Percentiles rank a stretch among this genome's conserved stretches.
Evolutionary conservation across 2,797 vertebrate genomes (phyloP).

Genomic region (Thamnophis elegans): DNA sequence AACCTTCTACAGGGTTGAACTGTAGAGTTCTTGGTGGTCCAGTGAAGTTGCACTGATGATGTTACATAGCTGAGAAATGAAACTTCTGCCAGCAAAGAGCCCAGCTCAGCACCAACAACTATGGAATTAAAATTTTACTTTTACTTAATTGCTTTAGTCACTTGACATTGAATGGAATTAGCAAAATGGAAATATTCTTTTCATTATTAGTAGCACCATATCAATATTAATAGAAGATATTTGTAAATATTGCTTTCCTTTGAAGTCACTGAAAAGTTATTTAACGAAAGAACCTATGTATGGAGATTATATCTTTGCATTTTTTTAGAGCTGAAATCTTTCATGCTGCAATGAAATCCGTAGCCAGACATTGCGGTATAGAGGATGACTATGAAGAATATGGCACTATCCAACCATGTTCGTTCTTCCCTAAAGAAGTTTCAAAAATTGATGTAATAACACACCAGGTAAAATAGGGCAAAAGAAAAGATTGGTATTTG

Average conservation of each 20-base stretch:
- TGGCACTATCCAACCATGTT: slow-evolving; percentile 59
- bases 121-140: not conserved
- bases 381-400: slow-evolving; percentile 71
- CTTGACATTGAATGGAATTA: rapidly evolving
- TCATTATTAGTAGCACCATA: not conserved
- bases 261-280: not conserved
- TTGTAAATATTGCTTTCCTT: not conserved
- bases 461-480: slow-evolving; percentile 67
- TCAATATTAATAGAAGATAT: slow-evolving; percentile 15
- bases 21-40: not conserved
- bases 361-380: slow-evolving; percentile 63
- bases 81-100: not conserved
- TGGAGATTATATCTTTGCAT: slow-evolving; percentile 13
- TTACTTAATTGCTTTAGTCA: not conserved
- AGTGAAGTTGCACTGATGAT: not conserved
- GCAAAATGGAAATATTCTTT: not conserved
- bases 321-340: slow-evolving; percentile 70
- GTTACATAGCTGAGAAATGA: not conserved
- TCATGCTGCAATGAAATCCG: slow-evolving; percentile 71
- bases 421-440: slow-evolving; percentile 70
- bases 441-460: slow-evolving; percentile 74
- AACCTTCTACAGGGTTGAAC: not conserved
- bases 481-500: not conserved
- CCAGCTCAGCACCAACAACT: not conserved
- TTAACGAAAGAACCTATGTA: slow-evolving; percentile 15